Evolutionary conservation across 2,888 invertebrate species (phyloP), one percentile per base, ranked within the genome.

Genomic region (Oscheius myriophilus): DNA sequence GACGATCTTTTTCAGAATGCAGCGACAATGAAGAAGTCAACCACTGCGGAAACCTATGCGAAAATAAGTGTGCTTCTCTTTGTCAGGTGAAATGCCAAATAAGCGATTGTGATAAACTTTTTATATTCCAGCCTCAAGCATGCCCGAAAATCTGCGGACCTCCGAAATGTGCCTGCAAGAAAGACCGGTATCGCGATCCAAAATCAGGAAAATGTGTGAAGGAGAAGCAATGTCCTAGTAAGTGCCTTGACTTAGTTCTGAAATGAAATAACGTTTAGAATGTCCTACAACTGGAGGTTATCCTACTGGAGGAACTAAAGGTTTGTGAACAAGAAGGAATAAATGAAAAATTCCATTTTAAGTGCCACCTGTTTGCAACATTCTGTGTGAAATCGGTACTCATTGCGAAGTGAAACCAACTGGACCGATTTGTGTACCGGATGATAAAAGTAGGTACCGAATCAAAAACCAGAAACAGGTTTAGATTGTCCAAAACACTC

Each of bases 31-130:
- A 51, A 21, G 18, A 41, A 33, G 42, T 41, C 14, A 52, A 39
- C 26, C 51, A 18, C 7, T 63, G 63, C n/a, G 63, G 63, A 63
- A 52, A 52, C 16, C 52, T 39, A 7, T 63, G 63, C 23, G 63
- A 63, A 41, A 18, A 18, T 4, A 53, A 53, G 52, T 63, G 63
- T 23, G 16, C 41, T 39, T 41, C n/a, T 33, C 49, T 39, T 1
- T 23, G 18, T 21, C n/a, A 49, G 49, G 33, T 33, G n/a, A n/a
- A n/a, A 33, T 33, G 33, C 9, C 9, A 33, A 33, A 33, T 6
- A 33, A 6, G 3, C 33, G 9, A 9, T 33, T 33, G 33, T 6
- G 9, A 6, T 33, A 9, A 33, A 9, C 33, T 33, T 33, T 58
- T 58, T 45, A n/a, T n/a, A n/a, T n/a, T n/a, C n/a, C n/a, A 61